Evolutionary conservation across 2,113 vertebrate species (phyloP).

Genomic region (mouse (Mus musculus)): GRCm39 chr9:35762501-35763000

Average conservation of each 20-base stretch:
- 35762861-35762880: not conserved
- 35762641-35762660: not conserved
- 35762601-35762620: not conserved
- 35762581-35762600: not conserved
- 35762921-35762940: too few species aligned
- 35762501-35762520: not conserved
- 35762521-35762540: not conserved
- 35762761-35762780: not conserved
- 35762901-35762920: not conserved
- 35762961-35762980: too few species aligned
- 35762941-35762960: too few species aligned
- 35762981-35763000: too few species aligned
- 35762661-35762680: not conserved
- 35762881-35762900: not conserved
- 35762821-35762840: not conserved
- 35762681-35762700: not conserved
- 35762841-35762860: not conserved
- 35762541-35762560: not conserved
- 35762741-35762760: not conserved
- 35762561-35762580: not conserved
- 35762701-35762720: not conserved
- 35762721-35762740: not conserved
- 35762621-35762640: not conserved
- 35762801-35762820: not conserved
- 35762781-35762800: not conserved